Base-by-base conservation (phyloP, 2,888 invertebrate species). In the Dioctria rufipes region DNA sequence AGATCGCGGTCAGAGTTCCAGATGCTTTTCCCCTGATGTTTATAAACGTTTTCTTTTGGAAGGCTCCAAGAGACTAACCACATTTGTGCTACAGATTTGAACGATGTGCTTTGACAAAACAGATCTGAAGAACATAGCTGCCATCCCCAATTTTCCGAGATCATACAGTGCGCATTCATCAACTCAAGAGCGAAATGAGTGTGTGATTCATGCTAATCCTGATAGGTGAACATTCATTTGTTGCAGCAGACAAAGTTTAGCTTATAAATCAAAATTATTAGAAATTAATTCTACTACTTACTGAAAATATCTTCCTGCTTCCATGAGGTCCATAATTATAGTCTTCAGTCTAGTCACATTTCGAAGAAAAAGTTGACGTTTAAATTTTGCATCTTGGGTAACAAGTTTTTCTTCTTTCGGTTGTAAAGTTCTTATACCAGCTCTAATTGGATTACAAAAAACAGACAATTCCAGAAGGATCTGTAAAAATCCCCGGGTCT, bases 401-500 rank as follows among this genome's bases (percentile, higher is more conserved):
- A 98, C 96, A 86, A 96, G 96, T 88, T 98, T 99, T 78, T 95
- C 95, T 89, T 99, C 99, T 85, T 94, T 95, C 0, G 99, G 99
- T 89, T 98, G 98, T 63, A 99, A 91, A 3, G 96, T 98, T 83
- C 98, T 92, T 80, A 98, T 92, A 73, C 96, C 95, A n/a, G 97
- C 99, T 87, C 93, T 91, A 86, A 97, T 92, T 83, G 96, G 95
- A 90, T 98, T 99, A 95, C 97, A 99, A 67, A 96, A 90, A 5
- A 98, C 94, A 75, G 93, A 93, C 93, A 99, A 93, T 89, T 99
- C 98, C 78, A 99, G 89, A 60, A 96, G 90, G 85, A 99, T 97
- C 88, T 92, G 51, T 2, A 63, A 25, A 37, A 43, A 51, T 3
- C 37, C 3, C 25, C 11, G 61, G 11, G 2, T 2, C 2, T 9